Base-by-base conservation (phyloP, 2,113 vertebrate genomes). In the Casuarius casuarius region DNA sequence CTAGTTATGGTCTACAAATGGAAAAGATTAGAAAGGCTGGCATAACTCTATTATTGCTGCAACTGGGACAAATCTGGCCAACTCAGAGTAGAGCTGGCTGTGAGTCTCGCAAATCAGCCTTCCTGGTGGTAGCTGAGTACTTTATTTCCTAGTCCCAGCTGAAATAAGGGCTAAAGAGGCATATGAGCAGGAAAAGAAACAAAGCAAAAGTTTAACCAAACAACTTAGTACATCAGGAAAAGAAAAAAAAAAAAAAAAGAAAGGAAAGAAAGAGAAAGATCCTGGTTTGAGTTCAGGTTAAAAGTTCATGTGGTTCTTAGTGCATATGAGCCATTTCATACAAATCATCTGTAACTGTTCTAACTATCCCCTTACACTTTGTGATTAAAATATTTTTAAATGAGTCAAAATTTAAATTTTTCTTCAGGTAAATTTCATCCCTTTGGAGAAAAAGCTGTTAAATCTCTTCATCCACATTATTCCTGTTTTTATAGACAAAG, bases 161-260 rank as follows among this genome's bases (percentile, higher is more conserved):
- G 96, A 91, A 95, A 82, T 78, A 95, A 94, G 58, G 77, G 31
- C 74, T 91, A 77, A 92, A 94, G 81, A 94, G 49, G 35, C 73
- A 54, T 70, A 87, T 58, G 94, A 92, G 76, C 66, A 89, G 94
- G 73, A 97, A 96, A 94, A 94, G 94, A 97, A 97, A 96, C 84
- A 96, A 97, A 96, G 44, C 94, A 94, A 95, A 96, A 96, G 96
- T 96, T 97, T 95, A 97, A 96, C 94, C 95, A 96, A 97, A 97
- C 92, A 97, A 71, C 56, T 88, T 71, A 87, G 84, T 84, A 84
- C 76, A 84, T 75, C 13, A 29, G 14, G 9, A 0, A 0, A 5
- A 58, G 63, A 86, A 71, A 66, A 46, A 33, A 31, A 51, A 49
- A 52, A 23, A 12, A 26, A 25, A 54, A 42, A 40, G 35, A 20